A percentile compares a stretch with the other conserved stretches of the same genome.
phyloP scores from a whole-genome alignment of 2,797 vertebrate species.

The Sebastes cheni region DNA sequence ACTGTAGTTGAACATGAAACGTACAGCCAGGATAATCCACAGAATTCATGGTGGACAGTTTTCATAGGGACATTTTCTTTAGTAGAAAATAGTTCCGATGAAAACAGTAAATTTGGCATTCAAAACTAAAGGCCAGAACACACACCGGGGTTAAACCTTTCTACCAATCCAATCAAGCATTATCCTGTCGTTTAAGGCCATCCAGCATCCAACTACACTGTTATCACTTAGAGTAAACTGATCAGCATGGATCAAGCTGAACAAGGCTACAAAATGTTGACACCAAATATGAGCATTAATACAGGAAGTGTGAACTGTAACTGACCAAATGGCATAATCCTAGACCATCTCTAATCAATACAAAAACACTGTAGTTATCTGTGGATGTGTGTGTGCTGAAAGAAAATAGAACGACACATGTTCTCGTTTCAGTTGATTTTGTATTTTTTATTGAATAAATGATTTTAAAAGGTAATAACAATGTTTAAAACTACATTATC shows the following conservation, averaged over 20 bases:
- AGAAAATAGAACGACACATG: constrained; percentile 68
- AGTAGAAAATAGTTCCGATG: background rate
- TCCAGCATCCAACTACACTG: background rate
- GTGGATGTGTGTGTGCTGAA: constrained; percentile 12
- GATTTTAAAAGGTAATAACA: constrained; percentile 99
- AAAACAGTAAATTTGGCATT: background rate
- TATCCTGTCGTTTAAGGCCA: background rate
- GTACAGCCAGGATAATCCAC: background rate
- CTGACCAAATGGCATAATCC: background rate
- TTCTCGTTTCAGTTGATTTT: constrained; percentile 79
- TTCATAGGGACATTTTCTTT: background rate
- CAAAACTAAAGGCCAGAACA: background rate
- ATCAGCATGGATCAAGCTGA: background rate
- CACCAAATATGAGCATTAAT: background rate
- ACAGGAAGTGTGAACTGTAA: background rate
- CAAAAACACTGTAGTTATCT: background rate
- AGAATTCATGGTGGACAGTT: too few species aligned
- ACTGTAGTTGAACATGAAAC: background rate
- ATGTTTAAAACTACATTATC: constrained; percentile 99
- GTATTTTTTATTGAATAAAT: constrained; percentile 99
- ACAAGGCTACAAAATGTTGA: background rate
- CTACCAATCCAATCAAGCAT: background rate
- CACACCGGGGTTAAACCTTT: background rate
- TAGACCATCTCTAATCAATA: background rate
- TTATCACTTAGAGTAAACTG: background rate